Percentiles rank a stretch among this genome's conserved stretches.
These are phyloP conservation scores for Cepaea nemoralis DNA, from an alignment of 1,140 invertebrate species.

Conservation along the genomic window DNA sequence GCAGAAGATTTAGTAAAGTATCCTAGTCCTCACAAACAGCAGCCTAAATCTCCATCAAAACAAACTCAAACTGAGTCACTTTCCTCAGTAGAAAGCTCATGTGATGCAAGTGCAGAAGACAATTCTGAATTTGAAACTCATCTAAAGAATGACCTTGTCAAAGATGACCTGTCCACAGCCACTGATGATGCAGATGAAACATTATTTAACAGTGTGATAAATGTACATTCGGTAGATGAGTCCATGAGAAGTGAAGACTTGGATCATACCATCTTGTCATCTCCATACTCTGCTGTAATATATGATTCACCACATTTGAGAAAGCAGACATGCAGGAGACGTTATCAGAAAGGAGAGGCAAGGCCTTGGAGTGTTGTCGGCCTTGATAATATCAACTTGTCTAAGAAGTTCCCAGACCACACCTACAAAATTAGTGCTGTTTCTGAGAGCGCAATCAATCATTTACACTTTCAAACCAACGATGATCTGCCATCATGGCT, in stretches of 20 bases:
- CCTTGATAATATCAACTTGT: conserved; percentile 78
- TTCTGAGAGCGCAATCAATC: conserved; percentile 84
- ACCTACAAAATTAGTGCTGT: conserved; percentile 77
- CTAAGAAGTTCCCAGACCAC: conserved; percentile 45
- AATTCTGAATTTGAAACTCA: conserved; percentile 75
- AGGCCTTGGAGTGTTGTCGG: conserved; percentile 89
- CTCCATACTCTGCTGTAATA: conserved; percentile 1
- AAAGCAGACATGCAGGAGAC: conserved; percentile 39
- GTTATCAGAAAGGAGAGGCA: conserved; percentile 60
- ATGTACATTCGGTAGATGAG: conserved; percentile 50
- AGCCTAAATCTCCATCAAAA: conserved; percentile 35
- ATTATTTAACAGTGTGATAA: conserved; percentile 56
- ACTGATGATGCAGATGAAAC: conserved; percentile 56
- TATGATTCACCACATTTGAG: conserved; percentile 47
- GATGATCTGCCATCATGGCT: conserved; percentile 41
- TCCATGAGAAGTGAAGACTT: conserved; percentile 33
- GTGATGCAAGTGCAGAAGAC: conserved; percentile 91
- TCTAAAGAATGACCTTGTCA: conserved; percentile 15
- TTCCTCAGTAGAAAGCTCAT: conserved; percentile 70
- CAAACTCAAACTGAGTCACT: conserved; percentile 43
- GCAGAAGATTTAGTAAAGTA: conserved; percentile 54
- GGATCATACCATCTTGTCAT: conserved; percentile 32
- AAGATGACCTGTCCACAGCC: conserved; percentile 54
- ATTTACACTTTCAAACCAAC: conserved; percentile 42
- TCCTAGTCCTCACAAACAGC: conserved; percentile 18